Conservation (phyloP, 2,113 vertebrate genomes). For the Ia io region DNA sequence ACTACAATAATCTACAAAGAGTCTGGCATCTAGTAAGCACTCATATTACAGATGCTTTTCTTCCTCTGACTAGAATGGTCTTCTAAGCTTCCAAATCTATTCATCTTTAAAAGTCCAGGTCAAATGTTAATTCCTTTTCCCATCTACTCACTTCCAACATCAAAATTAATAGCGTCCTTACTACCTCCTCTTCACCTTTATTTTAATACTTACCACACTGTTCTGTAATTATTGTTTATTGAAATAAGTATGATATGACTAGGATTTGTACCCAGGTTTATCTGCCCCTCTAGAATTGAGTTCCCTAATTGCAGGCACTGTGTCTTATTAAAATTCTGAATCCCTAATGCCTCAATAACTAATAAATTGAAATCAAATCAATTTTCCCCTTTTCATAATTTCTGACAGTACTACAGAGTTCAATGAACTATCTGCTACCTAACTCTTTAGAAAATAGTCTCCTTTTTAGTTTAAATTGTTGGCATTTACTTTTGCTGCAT, state of each 20-base stretch:
- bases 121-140: background rate
- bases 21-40: background rate
- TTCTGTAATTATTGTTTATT: background rate
- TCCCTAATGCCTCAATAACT: background rate
- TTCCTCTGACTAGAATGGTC: background rate
- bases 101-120: background rate
- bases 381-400: background rate
- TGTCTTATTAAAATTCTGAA: background rate
- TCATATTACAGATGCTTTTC: background rate
- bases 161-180: background rate
- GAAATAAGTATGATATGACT: too few species aligned
- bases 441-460: background rate
- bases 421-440: background rate
- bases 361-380: background rate
- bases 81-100: background rate
- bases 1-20: background rate
- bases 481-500: background rate
- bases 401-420: constrained; percentile 9
- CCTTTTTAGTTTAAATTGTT: background rate
- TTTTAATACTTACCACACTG: background rate
- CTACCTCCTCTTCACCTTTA: background rate
- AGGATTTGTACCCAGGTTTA: background rate
- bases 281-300: background rate
- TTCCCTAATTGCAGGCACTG: background rate
- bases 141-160: background rate